Evolutionary conservation across 2,888 invertebrate species (phyloP).

Genomic region (Cephus spinipes): DNA sequence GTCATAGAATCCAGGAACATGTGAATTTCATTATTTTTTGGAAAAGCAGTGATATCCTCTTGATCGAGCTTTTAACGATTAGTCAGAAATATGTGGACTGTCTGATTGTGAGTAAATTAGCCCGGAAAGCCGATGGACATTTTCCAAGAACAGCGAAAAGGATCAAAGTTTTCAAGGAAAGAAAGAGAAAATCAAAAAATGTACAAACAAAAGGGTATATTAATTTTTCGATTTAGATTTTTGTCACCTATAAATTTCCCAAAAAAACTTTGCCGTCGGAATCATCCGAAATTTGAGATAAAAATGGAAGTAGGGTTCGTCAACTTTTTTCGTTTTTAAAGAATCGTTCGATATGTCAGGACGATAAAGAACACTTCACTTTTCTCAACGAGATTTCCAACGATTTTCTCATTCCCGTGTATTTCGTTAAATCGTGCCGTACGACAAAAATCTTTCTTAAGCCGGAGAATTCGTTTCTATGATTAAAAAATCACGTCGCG

Average conservation of each 20-base stretch:
- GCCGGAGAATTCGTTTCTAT: background rate
- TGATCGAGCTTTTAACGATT: background rate
- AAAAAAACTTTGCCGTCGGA: background rate
- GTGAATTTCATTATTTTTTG: slow-evolving; percentile 22
- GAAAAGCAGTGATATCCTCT: background rate
- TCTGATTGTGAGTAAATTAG: background rate
- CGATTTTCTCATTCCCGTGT: background rate
- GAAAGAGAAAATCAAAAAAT: background rate
- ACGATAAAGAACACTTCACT: background rate
- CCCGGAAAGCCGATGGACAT: background rate
- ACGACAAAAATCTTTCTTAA: background rate
- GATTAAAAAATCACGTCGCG: background rate
- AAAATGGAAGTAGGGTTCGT: too few species aligned
- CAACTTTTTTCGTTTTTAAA: too few species aligned
- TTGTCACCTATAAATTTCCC: background rate
- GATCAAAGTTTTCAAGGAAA: too few species aligned
- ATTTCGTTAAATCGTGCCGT: background rate
- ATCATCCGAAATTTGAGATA: background rate
- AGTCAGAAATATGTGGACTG: too few species aligned
- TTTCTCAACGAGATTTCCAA: background rate
- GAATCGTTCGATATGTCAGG: background rate
- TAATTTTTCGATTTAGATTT: too few species aligned
- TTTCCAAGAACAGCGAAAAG: too few species aligned
- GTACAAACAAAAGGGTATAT: background rate
- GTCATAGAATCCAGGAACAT: slow-evolving; percentile 30